Evolutionary conservation across 2,888 invertebrate genomes (phyloP), one percentile per base, ranked within the genome.

Genomic region (Napeogenes inachia): DNA sequence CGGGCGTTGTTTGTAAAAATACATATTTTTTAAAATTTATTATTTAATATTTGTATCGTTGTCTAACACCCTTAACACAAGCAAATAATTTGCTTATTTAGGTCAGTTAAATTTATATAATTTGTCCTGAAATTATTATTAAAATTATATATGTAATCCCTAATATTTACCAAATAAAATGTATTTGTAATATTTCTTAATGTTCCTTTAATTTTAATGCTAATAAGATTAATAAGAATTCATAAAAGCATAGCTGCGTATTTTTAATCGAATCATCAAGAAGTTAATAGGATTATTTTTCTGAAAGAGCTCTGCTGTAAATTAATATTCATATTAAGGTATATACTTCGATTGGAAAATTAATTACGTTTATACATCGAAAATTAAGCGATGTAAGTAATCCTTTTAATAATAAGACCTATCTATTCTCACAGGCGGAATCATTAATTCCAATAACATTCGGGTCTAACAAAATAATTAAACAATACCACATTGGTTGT

Each of bases 391-490:
- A 67, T 63, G 64, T 59, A 61, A 64, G 62, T 62, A 66, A 66
- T 68, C 60, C 61, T 57, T 65, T 61, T 45, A 55, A 61, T 42
- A 45, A 54, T 56, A 56, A 45, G 53, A 30, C 57, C 54, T 53
- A 56, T 47, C 53, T 54, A 61, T 13, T 57, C 54, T 54, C 54
- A 54, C 53, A 30, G 35, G 54, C 30, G 8, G 30, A 8, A 50
- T 76, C 76, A 85, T 87, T 84, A 84, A 88, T 86, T 85, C 86
- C 72, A 82, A 83, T 86, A 85, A 86, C 85, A 84, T 74, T 68
- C 73, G 75, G 76, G 73, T 77, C 77, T 77, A 80, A 78, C 82
- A 77, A 86, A 88, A 87, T 87, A 89, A 88, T 88, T 87, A 87
- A 87, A 89, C 87, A 87, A 84, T 81, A 81, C 86, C 78, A 79